Percentiles rank a stretch among this genome's conserved stretches.
phyloP scores from a whole-genome alignment of 2,888 invertebrate species.

The Eupithecia exiguata region DNA sequence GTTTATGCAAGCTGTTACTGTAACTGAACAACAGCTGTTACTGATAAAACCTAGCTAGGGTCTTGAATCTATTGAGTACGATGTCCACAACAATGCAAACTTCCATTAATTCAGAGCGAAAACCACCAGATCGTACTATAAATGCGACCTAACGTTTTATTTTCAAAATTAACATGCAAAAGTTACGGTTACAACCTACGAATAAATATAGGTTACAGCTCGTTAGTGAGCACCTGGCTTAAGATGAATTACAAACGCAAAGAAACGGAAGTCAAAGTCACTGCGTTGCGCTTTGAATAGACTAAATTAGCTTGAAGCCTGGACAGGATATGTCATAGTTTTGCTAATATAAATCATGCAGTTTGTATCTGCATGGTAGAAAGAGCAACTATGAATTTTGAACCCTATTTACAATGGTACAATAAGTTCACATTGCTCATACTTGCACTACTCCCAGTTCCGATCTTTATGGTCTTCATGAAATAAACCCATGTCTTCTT shows the following conservation, averaged over 20 bases:
- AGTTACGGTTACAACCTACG: background rate
- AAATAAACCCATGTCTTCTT: background rate
- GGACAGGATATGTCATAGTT: conserved; percentile 10
- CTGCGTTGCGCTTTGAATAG: conserved; percentile 6
- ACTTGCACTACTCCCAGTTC: background rate
- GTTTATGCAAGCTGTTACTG: background rate
- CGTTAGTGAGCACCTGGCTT: background rate
- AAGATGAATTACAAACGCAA: conserved; percentile 27
- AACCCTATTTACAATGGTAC: background rate
- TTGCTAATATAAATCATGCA: background rate
- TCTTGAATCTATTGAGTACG: background rate
- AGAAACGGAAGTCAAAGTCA: conserved; percentile 22
- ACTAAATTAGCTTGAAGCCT: conserved; percentile 9
- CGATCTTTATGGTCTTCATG: background rate
- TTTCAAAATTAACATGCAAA: background rate
- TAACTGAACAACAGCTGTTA: background rate
- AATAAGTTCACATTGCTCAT: background rate
- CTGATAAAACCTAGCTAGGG: background rate
- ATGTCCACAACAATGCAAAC: background rate
- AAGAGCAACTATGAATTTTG: background rate
- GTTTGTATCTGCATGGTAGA: background rate
- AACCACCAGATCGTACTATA: background rate
- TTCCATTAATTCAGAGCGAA: background rate
- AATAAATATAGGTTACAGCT: background rate
- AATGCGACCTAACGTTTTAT: background rate